Base-by-base conservation (phyloP, 2,113 vertebrate species). In the Ptilonorhynchus violaceus region DNA sequence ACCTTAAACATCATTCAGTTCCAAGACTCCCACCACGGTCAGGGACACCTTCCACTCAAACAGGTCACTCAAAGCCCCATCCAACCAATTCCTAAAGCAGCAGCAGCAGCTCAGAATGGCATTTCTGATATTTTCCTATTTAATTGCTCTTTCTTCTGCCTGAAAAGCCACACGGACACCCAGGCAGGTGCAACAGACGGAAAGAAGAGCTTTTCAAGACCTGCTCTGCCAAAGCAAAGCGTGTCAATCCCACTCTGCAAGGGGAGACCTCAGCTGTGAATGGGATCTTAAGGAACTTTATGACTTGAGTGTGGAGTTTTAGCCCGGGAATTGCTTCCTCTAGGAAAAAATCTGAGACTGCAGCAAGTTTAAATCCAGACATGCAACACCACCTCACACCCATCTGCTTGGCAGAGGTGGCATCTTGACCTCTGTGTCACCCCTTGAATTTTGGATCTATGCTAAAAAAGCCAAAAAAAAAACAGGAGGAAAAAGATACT, bases 401-500 rank as follows among this genome's bases (percentile, higher is more conserved):
- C 27, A 24, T 24, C 25, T 67, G 41, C 24, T 42, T 0, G 2
- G 35, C 2, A 7, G 16, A 42, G 16, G 14, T n/a, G 28, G 35
- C 13, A 24, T 27, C 66, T n/a, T 2, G 18, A 39, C 5, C 44
- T 50, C 39, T 89, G 28, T 25, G 33, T 8, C 20, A 27, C 21
- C 21, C 39, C 25, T 8, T 8, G 28, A 4, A 33, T 27, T 49
- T 58, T 52, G 73, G 35, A 83, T 68, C 17, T 27, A 22, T 10
- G 24, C 7, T 33, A 22, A 59, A 72, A 30, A 56, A 12, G 19
- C 5, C 18, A 10, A 15, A 41, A 3, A 5, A 20, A 4, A 8
- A 10, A 11, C 22, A 4, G 4, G 27, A 46, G 8, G 0, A 16
- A 47, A 63, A 13, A 4, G 2, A 49, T 70, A 9, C 5, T 21